Evolutionary conservation across 2,888 invertebrate genomes (phyloP).

Genomic region (Drosophila anomalata): DNA sequence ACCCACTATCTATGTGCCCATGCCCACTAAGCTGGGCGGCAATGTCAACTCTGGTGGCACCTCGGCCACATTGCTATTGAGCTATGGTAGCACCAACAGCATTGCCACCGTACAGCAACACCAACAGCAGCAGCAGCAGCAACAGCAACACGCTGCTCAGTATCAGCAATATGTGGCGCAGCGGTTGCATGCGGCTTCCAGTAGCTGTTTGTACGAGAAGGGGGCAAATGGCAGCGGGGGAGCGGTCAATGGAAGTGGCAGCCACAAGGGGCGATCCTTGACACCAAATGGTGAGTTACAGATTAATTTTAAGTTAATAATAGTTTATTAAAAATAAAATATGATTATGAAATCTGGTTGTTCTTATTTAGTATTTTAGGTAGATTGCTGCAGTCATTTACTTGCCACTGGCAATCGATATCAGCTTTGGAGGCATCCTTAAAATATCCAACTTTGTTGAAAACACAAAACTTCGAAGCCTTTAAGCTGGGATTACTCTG

Average conservation of each 20-base stretch:
- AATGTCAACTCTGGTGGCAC: constrained; percentile 51
- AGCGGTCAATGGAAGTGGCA: constrained; percentile 23
- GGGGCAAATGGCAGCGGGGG: constrained; percentile 20
- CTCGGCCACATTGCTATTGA: constrained; percentile 62
- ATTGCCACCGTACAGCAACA: constrained; percentile 58
- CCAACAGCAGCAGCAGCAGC: constrained; percentile 60
- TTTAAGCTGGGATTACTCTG: constrained; percentile 4
- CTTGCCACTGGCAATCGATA: constrained; percentile 54
- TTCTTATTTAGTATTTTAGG: constrained; percentile 1
- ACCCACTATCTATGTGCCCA: constrained; percentile 67
- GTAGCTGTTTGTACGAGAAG: constrained; percentile 75
- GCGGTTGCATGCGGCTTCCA: constrained; percentile 66
- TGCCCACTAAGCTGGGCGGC: constrained; percentile 47
- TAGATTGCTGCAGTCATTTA: constrained; percentile 60
- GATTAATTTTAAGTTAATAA: neutral
- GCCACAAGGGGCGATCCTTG: constrained; percentile 53
- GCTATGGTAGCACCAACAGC: constrained; percentile 73
- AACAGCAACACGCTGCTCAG: constrained; percentile 46
- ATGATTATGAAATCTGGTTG: neutral
- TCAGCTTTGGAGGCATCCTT: neutral
- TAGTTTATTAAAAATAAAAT: neutral
- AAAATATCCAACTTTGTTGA: constrained; percentile 22
- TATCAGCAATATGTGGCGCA: constrained; percentile 77
- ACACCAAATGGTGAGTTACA: constrained; percentile 72
- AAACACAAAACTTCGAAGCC: constrained; percentile 37